phyloP scores from a whole-genome alignment of 2,797 vertebrate species.

The Poecilia wingei region DNA sequence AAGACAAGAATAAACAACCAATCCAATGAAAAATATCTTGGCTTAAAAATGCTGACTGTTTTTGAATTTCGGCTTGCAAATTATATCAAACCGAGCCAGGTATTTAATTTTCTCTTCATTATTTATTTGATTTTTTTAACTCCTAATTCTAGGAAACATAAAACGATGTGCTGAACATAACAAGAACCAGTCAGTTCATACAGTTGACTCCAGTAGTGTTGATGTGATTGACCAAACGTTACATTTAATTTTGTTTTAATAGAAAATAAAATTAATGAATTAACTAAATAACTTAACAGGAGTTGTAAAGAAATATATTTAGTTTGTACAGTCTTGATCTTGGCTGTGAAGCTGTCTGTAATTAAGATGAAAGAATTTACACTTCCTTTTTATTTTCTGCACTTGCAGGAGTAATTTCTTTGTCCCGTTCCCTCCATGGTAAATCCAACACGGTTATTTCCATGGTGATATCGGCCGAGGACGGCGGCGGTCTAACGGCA shows the following conservation, averaged over 20 bases:
- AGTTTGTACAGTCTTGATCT: neutral
- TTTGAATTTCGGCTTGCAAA: neutral
- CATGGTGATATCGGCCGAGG: constrained; percentile 89
- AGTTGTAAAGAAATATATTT: neutral
- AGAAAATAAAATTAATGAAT: neutral
- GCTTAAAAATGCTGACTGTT: neutral
- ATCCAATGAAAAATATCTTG: neutral
- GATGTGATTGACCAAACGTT: neutral
- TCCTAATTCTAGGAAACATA: neutral
- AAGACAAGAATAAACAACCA: neutral
- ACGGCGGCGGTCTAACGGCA: constrained; percentile 88
- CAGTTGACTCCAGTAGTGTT: neutral
- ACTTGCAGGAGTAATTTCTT: constrained; percentile 87
- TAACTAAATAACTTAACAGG: neutral
- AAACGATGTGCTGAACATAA: neutral
- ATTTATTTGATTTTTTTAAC: neutral
- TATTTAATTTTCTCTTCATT: neutral
- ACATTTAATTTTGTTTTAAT: neutral
- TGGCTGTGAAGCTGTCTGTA: neutral
- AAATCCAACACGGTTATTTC: constrained; percentile 91
- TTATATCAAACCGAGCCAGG: neutral
- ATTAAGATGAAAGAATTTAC: neutral
- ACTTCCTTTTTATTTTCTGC: neutral
- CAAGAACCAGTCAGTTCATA: neutral
- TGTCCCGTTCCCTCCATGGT: constrained; percentile 90